Conservation (phyloP, 1,140 invertebrate genomes). For the Asobara japonica region DNA sequence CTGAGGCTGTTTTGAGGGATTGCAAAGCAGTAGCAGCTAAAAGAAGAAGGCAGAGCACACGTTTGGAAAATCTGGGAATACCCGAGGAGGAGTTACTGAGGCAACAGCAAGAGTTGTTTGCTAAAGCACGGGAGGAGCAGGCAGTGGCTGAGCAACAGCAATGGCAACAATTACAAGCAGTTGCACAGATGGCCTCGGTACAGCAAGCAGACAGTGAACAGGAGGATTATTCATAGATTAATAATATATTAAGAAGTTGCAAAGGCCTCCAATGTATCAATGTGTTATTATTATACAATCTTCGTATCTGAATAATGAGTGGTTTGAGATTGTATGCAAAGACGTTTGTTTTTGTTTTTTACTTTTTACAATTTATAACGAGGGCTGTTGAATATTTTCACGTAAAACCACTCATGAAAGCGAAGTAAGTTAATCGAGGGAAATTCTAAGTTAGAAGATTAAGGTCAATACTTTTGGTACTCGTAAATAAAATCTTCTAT, state of each 20-base stretch:
- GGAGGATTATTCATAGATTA: constrained; percentile 63
- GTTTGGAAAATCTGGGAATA: constrained; percentile 95
- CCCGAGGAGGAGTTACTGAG: constrained; percentile 96
- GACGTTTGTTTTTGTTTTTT: too few species aligned
- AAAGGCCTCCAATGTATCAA: background rate
- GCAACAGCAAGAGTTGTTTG: constrained; percentile 98
- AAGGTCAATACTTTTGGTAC: background rate
- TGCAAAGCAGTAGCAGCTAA: constrained; percentile 97
- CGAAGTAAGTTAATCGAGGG: too few species aligned
- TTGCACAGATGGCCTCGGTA: constrained; percentile 68
- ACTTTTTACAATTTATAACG: too few species aligned
- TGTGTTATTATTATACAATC: background rate
- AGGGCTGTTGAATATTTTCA: too few species aligned
- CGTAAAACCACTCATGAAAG: too few species aligned
- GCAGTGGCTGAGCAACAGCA: constrained; percentile 88
- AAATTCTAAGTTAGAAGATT: background rate
- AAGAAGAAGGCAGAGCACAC: constrained; percentile 89
- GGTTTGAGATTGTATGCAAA: too few species aligned
- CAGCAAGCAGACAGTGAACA: constrained; percentile 61
- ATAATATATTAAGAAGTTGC: constrained; percentile 16
- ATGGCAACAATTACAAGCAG: constrained; percentile 85
- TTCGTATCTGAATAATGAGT: background rate
- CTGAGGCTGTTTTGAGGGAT: constrained; percentile 92
- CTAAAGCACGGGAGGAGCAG: constrained; percentile 91
- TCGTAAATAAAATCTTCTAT: background rate